These are phyloP conservation scores for Melanostigma gelatinosum DNA, from an alignment of 2,113 vertebrate genomes.

Conservation along the genomic window DNA sequence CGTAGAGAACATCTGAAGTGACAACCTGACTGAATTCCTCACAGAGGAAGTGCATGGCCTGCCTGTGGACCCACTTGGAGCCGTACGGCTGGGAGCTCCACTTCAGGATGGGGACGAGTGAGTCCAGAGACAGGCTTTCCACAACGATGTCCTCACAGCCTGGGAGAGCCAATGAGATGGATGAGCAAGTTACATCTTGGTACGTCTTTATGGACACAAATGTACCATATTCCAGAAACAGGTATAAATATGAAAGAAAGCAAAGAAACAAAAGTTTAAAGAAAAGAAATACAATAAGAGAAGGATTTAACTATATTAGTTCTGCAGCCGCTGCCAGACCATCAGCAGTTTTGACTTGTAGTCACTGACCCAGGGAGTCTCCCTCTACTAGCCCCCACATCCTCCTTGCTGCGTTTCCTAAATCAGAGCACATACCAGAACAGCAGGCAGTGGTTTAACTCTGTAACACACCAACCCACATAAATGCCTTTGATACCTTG, in stretches of 20 bases:
- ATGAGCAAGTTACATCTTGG: background rate
- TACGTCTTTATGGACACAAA: background rate
- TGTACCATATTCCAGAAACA: background rate
- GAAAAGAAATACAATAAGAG: background rate
- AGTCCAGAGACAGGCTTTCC: conserved; percentile 96
- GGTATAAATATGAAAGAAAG: background rate
- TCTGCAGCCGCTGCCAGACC: conserved; percentile 26
- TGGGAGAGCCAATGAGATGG: conserved; percentile 60
- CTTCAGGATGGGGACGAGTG: conserved; percentile 95
- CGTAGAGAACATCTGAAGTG: conserved; percentile 95
- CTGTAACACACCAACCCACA: conserved; percentile 74
- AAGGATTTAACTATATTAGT: background rate
- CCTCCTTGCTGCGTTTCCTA: conserved; percentile 66
- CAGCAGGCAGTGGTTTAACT: conserved; percentile 79
- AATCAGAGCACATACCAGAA: conserved; percentile 81
- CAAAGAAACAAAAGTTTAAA: background rate
- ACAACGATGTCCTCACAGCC: conserved; percentile 98
- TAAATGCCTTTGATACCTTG: conserved; percentile 82
- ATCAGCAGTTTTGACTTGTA: conserved; percentile 56
- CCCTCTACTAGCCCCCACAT: conserved; percentile 59
- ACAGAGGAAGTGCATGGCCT: conserved; percentile 98
- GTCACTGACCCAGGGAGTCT: conserved; percentile 62
- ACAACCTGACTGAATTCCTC: conserved; percentile 98
- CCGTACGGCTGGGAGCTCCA: conserved; percentile 99
- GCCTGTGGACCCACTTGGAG: conserved; percentile 97